Percentiles rank a stretch among this genome's conserved stretches.
Evolutionary conservation across 2,797 vertebrate species (phyloP).

Genomic region (Tauraco hartlaubi): DNA sequence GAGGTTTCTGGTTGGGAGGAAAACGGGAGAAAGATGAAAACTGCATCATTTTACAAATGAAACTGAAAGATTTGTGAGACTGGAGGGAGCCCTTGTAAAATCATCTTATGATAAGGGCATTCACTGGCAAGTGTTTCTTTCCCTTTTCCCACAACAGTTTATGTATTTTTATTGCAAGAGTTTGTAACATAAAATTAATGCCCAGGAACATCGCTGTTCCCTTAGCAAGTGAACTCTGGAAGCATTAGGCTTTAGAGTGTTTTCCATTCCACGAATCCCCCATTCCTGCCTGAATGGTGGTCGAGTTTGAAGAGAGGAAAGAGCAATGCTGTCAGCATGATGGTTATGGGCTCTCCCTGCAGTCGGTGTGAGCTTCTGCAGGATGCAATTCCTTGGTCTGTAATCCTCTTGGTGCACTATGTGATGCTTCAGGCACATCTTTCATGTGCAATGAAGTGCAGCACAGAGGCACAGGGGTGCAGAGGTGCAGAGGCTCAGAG

Average conservation of each 20-base stretch:
- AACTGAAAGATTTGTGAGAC: neutral
- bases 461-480: neutral
- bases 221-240: neutral
- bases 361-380: neutral
- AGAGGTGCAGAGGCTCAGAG: neutral
- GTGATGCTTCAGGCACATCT: neutral
- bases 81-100: neutral
- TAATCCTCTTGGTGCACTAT: fast-evolving
- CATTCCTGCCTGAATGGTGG: neutral
- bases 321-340: neutral
- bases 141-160: neutral
- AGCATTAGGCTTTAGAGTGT: neutral
- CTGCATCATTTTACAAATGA: neutral
- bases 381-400: neutral
- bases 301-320: neutral
- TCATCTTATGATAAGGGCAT: neutral
- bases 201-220: neutral
- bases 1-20: neutral
- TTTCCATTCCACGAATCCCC: neutral
- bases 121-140: neutral
- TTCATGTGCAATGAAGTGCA: neutral
- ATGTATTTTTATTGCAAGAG: neutral
- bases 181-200: neutral
- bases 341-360: neutral
- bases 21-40: neutral